A percentile compares a stretch with the other conserved stretches of the same genome.
Conservation (phyloP, 2,113 vertebrate genomes). For the Antigone vipio region DNA sequence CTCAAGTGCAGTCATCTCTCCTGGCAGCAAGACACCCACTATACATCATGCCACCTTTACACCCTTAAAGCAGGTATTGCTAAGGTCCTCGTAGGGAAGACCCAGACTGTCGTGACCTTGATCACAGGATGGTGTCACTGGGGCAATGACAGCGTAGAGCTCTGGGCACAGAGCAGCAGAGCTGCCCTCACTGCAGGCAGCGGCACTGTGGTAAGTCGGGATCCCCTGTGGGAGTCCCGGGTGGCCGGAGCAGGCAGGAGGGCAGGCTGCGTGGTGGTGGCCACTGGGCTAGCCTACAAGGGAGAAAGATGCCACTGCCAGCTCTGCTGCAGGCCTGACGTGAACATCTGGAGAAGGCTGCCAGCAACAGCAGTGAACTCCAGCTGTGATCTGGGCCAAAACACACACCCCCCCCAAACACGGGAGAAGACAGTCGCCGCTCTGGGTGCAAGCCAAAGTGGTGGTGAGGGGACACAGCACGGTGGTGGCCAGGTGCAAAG, state of each 20-base stretch:
- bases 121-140: not conserved
- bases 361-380: not conserved
- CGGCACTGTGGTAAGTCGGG: not conserved
- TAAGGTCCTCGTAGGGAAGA: not conserved
- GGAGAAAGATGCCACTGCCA: not conserved
- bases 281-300: not conserved
- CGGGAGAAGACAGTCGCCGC: not conserved
- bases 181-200: not conserved
- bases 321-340: not conserved
- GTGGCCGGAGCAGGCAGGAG: rapidly evolving
- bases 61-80: not conserved
- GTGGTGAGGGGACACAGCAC: rapidly evolving
- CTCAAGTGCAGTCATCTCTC: not conserved
- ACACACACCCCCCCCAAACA: not conserved
- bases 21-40: not conserved
- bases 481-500: rapidly evolving
- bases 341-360: not conserved
- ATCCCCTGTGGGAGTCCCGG: not conserved
- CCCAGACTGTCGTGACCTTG: not conserved
- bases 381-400: not conserved
- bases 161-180: not conserved
- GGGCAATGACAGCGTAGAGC: not conserved
- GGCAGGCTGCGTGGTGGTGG: not conserved
- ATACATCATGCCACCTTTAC: rapidly evolving
- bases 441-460: not conserved